Conservation (phyloP, 2,113 vertebrate genomes). For the Hydrochoerus hydrochaeris region DNA sequence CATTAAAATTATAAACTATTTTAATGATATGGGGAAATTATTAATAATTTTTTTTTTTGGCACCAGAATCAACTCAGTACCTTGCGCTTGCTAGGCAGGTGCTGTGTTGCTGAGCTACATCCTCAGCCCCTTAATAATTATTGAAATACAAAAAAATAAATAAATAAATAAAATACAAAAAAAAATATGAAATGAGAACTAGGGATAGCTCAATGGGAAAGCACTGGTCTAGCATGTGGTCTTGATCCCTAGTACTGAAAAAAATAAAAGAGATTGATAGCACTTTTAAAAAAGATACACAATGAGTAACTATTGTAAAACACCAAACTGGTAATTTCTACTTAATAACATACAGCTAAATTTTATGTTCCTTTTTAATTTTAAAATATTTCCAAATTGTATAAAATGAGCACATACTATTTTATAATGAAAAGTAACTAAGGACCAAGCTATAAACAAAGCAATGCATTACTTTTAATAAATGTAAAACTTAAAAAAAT, state of each 20-base stretch:
- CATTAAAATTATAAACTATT: conserved; percentile 48
- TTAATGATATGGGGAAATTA: conserved; percentile 34
- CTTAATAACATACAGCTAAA: neutral
- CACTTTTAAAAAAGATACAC: neutral
- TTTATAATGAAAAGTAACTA: conserved; percentile 42
- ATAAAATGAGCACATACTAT: neutral
- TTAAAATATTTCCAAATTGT: conserved; percentile 32
- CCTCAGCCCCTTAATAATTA: too few relatives aligned
- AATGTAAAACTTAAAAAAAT: too few relatives aligned
- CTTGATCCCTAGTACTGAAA: neutral
- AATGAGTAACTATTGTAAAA: conserved; percentile 21
- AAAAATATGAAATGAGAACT: neutral
- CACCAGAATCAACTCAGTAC: too few relatives aligned
- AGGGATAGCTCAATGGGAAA: neutral
- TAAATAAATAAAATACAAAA: neutral
- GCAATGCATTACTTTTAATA: neutral
- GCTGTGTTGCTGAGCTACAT: too few relatives aligned
- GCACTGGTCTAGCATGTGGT: neutral
- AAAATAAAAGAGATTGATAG: neutral
- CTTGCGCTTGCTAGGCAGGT: too few relatives aligned
- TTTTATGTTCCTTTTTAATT: conserved; percentile 6
- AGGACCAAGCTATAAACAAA: conserved; percentile 2
- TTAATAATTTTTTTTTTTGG: neutral
- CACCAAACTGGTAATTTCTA: conserved; percentile 23
- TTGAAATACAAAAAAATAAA: too few relatives aligned